Percentiles rank a stretch among this genome's conserved stretches.
phyloP scores from a whole-genome alignment of 2,797 vertebrate species.

The Hylomyscus alleni region DNA sequence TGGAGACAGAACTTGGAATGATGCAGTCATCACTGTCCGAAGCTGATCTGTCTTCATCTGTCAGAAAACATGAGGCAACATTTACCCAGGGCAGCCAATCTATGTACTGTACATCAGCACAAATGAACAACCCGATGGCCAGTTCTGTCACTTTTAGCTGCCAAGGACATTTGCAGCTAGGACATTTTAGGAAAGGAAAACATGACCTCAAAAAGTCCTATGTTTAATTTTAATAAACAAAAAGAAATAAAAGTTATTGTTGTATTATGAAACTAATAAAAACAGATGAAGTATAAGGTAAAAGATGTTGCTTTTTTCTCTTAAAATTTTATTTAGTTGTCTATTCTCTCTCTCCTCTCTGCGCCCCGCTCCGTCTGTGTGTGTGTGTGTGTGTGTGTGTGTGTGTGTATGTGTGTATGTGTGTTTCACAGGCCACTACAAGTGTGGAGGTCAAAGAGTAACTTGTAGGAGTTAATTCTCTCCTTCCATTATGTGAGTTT shows the following conservation, averaged over 20 bases:
- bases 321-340: not conserved
- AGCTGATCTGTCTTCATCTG: constrained; percentile 87
- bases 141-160: not conserved
- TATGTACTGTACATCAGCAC: not conserved
- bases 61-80: constrained; percentile 60
- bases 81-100: not conserved
- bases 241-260: constrained; percentile 59
- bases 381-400: not conserved
- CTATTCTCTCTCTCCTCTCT: not conserved
- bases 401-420: too few relatives aligned
- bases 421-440: not conserved
- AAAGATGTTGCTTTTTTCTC: not conserved
- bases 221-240: constrained; percentile 54
- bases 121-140: constrained; percentile 19
- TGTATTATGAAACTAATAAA: constrained; percentile 46
- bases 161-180: constrained; percentile 28
- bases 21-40: constrained; percentile 94
- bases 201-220: constrained; percentile 12
- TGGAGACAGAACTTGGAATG: constrained; percentile 86
- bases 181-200: constrained; percentile 61
- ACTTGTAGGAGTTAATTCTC: not conserved
- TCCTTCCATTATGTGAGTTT: not conserved
- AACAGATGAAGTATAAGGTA: not conserved
- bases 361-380: not conserved
- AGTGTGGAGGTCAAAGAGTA: not conserved